Evolutionary conservation across 2,797 vertebrate genomes (phyloP).

Genomic region (Alfaro cultratus): DNA sequence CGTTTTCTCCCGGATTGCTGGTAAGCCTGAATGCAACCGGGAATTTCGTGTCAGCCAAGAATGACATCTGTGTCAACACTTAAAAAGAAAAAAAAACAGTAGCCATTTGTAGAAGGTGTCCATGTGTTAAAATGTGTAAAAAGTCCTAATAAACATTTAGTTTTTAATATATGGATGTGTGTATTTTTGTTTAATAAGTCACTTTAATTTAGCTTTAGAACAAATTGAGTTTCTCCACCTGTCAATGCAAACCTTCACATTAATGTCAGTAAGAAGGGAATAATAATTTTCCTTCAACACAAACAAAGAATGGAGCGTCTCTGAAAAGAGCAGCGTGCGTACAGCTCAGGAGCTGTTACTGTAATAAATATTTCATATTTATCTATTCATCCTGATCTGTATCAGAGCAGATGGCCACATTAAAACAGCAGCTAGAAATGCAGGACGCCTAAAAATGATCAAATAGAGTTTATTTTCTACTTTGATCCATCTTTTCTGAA

Average conservation of each 20-base stretch:
- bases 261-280: not conserved
- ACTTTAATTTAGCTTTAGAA: not conserved
- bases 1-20: slow-evolving; percentile 99
- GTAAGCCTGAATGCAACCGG: slow-evolving; percentile 85
- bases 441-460: not conserved
- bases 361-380: not conserved
- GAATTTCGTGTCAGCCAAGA: slow-evolving; percentile 96
- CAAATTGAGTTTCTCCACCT: not conserved
- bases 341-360: not conserved
- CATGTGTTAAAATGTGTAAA: not conserved
- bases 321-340: not conserved
- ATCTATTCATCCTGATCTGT: not conserved
- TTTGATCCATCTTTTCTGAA: not conserved
- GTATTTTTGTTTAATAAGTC: not conserved
- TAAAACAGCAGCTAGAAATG: not conserved
- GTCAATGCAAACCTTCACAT: no score
- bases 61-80: slow-evolving; percentile 62
- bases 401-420: not conserved
- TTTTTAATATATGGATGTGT: not conserved
- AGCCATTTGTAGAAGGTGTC: not conserved
- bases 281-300: not conserved
- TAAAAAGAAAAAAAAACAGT: no score
- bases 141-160: slow-evolving; percentile 9
- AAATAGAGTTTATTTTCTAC: not conserved
- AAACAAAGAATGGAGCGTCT: not conserved